Percentiles rank a stretch among this genome's conserved stretches.
Conservation (phyloP, 2,797 vertebrate genomes). For the Danio jaintianensis region DNA sequence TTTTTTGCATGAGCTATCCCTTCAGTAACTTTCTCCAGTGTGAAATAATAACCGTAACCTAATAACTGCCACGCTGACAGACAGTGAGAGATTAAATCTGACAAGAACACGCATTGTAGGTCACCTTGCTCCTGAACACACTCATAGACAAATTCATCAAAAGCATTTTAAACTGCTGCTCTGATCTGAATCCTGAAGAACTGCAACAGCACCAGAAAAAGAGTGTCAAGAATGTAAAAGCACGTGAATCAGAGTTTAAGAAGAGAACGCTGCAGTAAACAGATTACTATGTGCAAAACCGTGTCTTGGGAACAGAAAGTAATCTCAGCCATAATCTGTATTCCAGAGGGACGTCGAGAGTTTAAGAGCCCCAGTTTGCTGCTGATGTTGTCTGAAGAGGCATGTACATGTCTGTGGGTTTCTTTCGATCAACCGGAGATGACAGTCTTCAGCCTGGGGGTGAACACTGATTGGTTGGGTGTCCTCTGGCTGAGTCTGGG, state of each 20-base stretch:
- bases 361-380: not conserved
- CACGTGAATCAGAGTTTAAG: slow-evolving; percentile 8
- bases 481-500: slow-evolving; percentile 3
- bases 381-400: not conserved
- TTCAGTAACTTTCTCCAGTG: not conserved
- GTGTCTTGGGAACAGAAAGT: not conserved
- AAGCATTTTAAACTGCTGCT: slow-evolving; percentile 17
- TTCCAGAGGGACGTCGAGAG: slow-evolving; percentile 23
- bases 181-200: not conserved
- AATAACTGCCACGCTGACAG: slow-evolving; percentile 37
- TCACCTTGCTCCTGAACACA: slow-evolving; percentile 46
- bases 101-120: slow-evolving; percentile 52
- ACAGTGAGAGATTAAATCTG: slow-evolving; percentile 47
- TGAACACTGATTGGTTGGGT: not conserved
- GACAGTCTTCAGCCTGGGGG: not conserved
- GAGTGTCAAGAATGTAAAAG: not conserved
- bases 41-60: not conserved
- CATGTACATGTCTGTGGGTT: slow-evolving; percentile 18
- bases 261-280: not conserved
- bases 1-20: not conserved
- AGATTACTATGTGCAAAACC: slow-evolving; percentile 21
- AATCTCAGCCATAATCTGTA: slow-evolving; percentile 25
- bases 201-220: not conserved
- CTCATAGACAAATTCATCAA: not conserved
- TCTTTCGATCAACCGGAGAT: slow-evolving; percentile 1